Base-by-base conservation (phyloP, 2,113 vertebrate genomes). In the Gadus chalcogrammus region DNA sequence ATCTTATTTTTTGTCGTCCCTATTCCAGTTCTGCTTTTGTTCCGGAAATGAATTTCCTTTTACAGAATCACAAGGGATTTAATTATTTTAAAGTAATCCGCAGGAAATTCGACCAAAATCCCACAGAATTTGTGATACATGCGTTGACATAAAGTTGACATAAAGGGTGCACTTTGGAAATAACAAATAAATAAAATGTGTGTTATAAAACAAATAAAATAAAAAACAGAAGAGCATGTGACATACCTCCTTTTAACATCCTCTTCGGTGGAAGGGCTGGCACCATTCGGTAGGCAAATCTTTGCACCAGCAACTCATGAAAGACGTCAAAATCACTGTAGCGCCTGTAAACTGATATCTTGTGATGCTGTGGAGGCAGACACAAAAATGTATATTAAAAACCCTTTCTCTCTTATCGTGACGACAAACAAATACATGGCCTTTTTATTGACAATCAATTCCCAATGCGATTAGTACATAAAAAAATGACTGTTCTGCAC, bases 241-340 rank as follows among this genome's bases (percentile, higher is more conserved):
- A 82, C 72, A 0, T 82, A 99, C 97, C 97, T 94, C 95, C 95
- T 80, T 93, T 93, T 58, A 99, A 87, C 91, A 95, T 92, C 76
- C 96, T 93, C 85, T 99, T 99, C 2, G 97, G 97, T 0, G 97
- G 97, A 28, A 99, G 90, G 0, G 94, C 92, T 0, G 97, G 97
- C 63, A 99, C 97, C 87, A 96, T 93, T 12, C 97, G 94, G 79
- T 99, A 99, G 0, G 96, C 93, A 78, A 95, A 99, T 76, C 93
- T 95, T 85, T 97, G 95, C 3, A 99, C 93, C 83, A 99, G 88
- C 80, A 94, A 86, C 83, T 97, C 96, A 0, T 98, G 97, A 91
- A 99, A 97, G 81, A 96, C 93, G 77, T 98, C 96, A 0, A 99
- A 99, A 69, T 99, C 95, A 0, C 94, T 99, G 71, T 99, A 99